Evolutionary conservation across 2,797 vertebrate species (phyloP).

Genomic region (Darevskia mixta): DNA sequence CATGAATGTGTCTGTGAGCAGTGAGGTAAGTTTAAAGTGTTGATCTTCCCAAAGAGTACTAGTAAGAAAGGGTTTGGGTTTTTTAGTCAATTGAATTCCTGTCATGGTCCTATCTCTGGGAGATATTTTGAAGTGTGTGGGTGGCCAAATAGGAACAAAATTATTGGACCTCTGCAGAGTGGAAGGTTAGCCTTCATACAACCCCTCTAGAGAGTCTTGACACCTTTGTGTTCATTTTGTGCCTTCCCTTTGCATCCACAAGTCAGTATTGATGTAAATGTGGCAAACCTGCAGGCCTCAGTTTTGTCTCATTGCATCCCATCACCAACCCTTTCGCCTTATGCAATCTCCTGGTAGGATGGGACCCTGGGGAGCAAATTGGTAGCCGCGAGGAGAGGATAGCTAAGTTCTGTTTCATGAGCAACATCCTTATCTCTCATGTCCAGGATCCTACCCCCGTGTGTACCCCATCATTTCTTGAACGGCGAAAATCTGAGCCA

Average conservation of each 20-base stretch:
- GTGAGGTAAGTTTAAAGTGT: constrained; percentile 79
- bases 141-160: background rate
- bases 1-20: constrained; percentile 78
- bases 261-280: background rate
- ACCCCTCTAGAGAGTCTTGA: no score
- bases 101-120: background rate
- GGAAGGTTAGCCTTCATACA: background rate
- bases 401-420: no score
- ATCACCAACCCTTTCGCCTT: background rate
- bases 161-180: background rate
- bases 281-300: background rate
- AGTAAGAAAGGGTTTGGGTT: background rate
- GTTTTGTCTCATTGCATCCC: background rate
- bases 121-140: background rate
- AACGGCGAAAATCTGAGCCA: constrained; percentile 83
- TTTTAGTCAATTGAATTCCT: background rate
- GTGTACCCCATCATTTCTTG: constrained; percentile 86
- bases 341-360: background rate
- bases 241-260: background rate
- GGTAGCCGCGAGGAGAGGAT: no score
- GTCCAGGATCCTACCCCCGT: constrained; percentile 82
- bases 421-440: background rate
- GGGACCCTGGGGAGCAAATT: no score
- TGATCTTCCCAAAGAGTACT: background rate
- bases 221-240: background rate